A percentile compares a stretch with the other conserved stretches of the same genome.
phyloP scores from a whole-genome alignment of 2,113 vertebrate genomes.

The Notiomystis cincta region DNA sequence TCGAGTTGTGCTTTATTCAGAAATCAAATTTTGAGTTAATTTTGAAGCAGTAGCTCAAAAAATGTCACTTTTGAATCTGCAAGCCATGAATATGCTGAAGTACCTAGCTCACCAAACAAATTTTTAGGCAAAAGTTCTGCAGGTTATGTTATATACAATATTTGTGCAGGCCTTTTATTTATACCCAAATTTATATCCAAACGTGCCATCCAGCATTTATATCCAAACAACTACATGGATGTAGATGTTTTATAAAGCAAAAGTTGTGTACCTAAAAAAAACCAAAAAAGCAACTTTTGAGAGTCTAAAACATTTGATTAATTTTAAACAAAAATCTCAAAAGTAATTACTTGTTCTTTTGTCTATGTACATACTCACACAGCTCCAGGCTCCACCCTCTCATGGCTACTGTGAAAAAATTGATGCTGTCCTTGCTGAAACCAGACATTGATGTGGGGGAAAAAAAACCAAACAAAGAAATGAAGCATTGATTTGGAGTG shows the following conservation, averaged over 20 bases:
- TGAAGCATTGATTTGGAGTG: neutral
- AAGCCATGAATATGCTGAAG: neutral
- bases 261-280: neutral
- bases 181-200: no score
- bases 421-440: neutral
- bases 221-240: neutral
- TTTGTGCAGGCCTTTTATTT: neutral
- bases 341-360: neutral
- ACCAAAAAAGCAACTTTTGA: neutral
- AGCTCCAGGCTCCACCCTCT: neutral
- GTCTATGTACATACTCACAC: neutral
- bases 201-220: neutral
- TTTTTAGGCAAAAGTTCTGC: neutral
- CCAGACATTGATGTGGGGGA: rapidly evolving
- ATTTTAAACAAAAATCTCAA: neutral
- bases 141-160: neutral
- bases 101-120: neutral
- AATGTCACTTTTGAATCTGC: neutral
- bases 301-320: neutral
- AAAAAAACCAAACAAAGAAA: neutral
- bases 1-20: neutral
- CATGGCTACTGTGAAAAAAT: neutral
- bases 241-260: neutral
- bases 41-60: neutral
- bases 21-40: neutral